Percentiles rank a stretch among this genome's conserved stretches.
These are phyloP conservation scores for Fringilla coelebs DNA, from an alignment of 2,797 vertebrate species.

Conservation along the genomic window DNA sequence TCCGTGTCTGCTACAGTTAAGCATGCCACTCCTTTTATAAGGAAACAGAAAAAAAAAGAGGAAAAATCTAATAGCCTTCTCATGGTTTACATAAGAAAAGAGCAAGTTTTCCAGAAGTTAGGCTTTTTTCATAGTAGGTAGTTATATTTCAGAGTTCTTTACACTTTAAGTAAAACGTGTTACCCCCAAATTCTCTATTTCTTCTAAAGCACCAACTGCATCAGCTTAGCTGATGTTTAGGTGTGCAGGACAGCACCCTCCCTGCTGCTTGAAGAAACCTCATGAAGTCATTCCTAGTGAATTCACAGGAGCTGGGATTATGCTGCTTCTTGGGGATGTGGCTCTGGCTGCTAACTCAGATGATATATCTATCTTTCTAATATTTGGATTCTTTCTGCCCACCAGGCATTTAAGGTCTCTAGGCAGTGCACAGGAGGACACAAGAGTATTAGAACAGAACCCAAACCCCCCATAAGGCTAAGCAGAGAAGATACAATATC, in stretches of 20 bases:
- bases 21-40: not conserved
- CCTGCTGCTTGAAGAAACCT: not conserved
- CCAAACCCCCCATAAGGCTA: not conserved
- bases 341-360: not conserved
- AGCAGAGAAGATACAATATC: not conserved
- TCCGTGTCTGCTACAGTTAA: no score
- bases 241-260: not conserved
- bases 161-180: not conserved
- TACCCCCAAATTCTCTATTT: not conserved
- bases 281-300: not conserved
- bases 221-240: not conserved
- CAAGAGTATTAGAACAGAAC: not conserved
- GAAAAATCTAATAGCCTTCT: not conserved
- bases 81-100: not conserved
- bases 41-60: not conserved
- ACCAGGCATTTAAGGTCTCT: not conserved
- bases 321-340: not conserved
- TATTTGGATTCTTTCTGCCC: not conserved
- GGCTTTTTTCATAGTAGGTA: not conserved
- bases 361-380: not conserved
- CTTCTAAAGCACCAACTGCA: not conserved
- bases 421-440: not conserved
- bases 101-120: not conserved
- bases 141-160: not conserved
- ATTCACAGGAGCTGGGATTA: fast-evolving